Evolutionary conservation across 2,797 vertebrate species (phyloP), one percentile per base, ranked within the genome.

Genomic region (Micrastur ruficollis): DNA sequence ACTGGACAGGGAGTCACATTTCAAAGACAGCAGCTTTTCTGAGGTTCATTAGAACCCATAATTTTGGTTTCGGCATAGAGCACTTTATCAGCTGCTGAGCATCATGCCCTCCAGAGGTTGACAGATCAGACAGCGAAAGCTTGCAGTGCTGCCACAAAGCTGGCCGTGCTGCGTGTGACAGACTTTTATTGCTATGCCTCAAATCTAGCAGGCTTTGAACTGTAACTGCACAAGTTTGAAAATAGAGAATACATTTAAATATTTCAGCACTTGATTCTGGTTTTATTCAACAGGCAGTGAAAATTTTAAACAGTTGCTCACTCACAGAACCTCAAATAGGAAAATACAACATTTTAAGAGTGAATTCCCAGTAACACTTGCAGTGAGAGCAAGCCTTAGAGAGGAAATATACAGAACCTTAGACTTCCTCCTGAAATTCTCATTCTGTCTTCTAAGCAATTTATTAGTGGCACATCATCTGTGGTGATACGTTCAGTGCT

Each of bases 41-140:
- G 88, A 89, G 92, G 81, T 97, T 95, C 94, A 90, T 95, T 95
- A 92, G 93, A 94, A 92, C 83, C 81, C 92, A 93, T 95, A 93
- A 97, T 96, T 96, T 94, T 93, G 67, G 83, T 87, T 92, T 97
- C 91, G 93, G 73, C 71, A 75, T 46, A 83, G 52, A 96, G 62
- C 82, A 84, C n/a, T 95, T 80, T 70, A 94, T 93, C 94, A 95
- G 62, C 80, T 90, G 88, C 90, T 52, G 84, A 94, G 84, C 72
- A 65, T 89, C 89, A 36, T 55, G 34, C 85, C 75, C 87, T 93
- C 70, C 81, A 95, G 88, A 96, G 73, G 88, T 0, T 95, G 90
- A 95, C 90, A 95, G 76, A 90, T 81, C 76, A 94, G 93, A 88
- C 82, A 84, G 68, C 73, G 26, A 61, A 93, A 91, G 90, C 88